Conservation (phyloP, 2,888 invertebrate species). For the Eilema sororculum region DNA sequence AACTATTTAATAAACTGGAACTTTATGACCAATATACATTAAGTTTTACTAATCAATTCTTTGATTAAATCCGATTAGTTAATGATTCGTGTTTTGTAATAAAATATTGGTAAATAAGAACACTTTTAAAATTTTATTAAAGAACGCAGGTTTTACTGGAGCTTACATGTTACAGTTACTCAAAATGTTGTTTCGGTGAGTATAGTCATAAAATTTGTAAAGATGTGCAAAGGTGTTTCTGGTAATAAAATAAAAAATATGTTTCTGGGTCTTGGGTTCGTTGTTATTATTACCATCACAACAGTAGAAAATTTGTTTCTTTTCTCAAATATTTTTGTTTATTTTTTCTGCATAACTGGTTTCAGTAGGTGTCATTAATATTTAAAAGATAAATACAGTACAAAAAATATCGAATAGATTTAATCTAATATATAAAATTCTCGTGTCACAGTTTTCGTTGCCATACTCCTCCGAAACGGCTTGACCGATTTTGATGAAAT, state of each 20-base stretch:
- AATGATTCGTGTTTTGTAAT: constrained; percentile 16
- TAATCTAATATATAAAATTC: too few species aligned
- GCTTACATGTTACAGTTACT: neutral
- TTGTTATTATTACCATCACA: neutral
- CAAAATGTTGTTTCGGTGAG: neutral
- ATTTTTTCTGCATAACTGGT: too few species aligned
- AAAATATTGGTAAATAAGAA: neutral
- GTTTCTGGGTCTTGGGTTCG: neutral
- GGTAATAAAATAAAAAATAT: neutral
- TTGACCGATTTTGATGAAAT: too few species aligned
- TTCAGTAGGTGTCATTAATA: too few species aligned
- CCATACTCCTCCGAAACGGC: too few species aligned
- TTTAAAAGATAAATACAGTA: too few species aligned
- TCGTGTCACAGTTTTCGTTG: too few species aligned
- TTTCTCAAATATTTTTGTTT: too few species aligned
- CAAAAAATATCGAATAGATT: too few species aligned
- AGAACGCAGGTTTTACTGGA: neutral
- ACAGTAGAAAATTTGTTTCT: too few species aligned
- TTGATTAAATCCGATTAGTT: constrained; percentile 19
- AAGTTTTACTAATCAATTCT: constrained; percentile 32
- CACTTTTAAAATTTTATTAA: neutral
- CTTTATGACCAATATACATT: constrained; percentile 27
- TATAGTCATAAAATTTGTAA: neutral
- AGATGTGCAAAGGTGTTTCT: neutral
- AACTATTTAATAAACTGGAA: constrained; percentile 18